Percentiles rank a stretch among this genome's conserved stretches.
Evolutionary conservation across 1,140 invertebrate genomes (phyloP).

Genomic region (Drosophila kanapiae): DNA sequence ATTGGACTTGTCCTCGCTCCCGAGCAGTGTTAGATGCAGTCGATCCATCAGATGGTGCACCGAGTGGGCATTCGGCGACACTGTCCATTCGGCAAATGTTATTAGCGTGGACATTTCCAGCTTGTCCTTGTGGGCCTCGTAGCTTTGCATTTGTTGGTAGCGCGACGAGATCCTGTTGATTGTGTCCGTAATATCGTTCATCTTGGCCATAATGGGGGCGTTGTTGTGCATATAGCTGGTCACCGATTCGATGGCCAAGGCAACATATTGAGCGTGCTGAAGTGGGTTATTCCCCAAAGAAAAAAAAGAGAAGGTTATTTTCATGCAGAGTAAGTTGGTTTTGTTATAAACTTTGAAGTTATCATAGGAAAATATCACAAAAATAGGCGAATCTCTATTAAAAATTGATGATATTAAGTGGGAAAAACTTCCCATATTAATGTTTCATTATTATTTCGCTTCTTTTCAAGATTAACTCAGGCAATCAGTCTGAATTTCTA

Average conservation of each 20-base stretch:
- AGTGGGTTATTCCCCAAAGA: slow-evolving; percentile 22
- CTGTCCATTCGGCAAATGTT: slow-evolving; percentile 89
- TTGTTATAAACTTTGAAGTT: too few relatives aligned
- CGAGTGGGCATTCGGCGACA: slow-evolving; percentile 88
- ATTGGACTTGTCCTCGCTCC: slow-evolving; percentile 59
- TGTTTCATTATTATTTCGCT: too few relatives aligned
- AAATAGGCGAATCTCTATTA: too few relatives aligned
- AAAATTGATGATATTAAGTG: too few relatives aligned
- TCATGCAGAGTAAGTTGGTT: not conserved
- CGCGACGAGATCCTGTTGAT: slow-evolving; percentile 87
- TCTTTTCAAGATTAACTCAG: too few relatives aligned
- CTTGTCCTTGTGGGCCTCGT: slow-evolving; percentile 85
- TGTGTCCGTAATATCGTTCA: slow-evolving; percentile 87
- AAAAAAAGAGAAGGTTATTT: slow-evolving; percentile 13
- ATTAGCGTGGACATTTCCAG: slow-evolving; percentile 89
- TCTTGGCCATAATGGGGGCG: slow-evolving; percentile 86
- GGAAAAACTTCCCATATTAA: too few relatives aligned
- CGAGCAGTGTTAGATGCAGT: slow-evolving; percentile 87
- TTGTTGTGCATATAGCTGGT: slow-evolving; percentile 72
- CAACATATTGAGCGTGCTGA: slow-evolving; percentile 73
- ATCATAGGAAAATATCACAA: too few relatives aligned
- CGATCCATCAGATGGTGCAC: slow-evolving; percentile 89
- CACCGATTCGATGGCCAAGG: slow-evolving; percentile 78
- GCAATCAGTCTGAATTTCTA: too few relatives aligned
- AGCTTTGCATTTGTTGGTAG: slow-evolving; percentile 87